Evolutionary conservation across 1,140 invertebrate genomes (phyloP), one percentile per base, ranked within the genome.

Genomic region (Drosophila prosaltans): DNA sequence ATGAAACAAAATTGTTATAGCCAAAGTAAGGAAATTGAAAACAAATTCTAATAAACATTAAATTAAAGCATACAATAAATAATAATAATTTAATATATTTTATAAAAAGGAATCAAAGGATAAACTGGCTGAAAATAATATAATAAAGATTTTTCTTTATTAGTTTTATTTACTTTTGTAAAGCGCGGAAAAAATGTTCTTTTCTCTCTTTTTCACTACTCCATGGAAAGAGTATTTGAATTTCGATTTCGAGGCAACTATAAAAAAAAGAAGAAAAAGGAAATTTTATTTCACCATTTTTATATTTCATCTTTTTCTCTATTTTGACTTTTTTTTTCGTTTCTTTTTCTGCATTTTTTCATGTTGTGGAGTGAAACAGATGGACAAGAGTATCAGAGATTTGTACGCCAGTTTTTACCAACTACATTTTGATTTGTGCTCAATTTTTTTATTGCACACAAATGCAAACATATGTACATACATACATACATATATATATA

Each of bases 341-440:
- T 36, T 63, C 21, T 43, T 9, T 67, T 57, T 66, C 67, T 57
- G 48, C 58, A 51, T 74, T 60, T 62, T 55, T 58, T 36, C 59
- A 36, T 40, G 8, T 8, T 21, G 45, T 45, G 26, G 5, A 32
- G 41, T 6, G 43, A 64, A 30, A 45, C 40, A 63, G 61, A 48
- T 54, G 55, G 68, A 78, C 72, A 70, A 51, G 43, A 39, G 24
- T 40, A 28, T 16, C 55, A 41, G 58, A 41, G 58, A 45, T 41
- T 41, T 21, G 11, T 40, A 28, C 6, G 60, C 65, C 26, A 51
- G 60, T 61, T 40, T 65, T 70, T 58, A 58, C 60, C 75, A 78
- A 78, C 75, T 78, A 78, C 75, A 78, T 78, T 78, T 78, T 78
- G 75, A 78, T 78, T 78, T 78, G 75, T 78, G 75, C 75, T 78